Base-by-base conservation (phyloP, 1,140 invertebrate genomes). In the Cheumatopsyche charites region DNA sequence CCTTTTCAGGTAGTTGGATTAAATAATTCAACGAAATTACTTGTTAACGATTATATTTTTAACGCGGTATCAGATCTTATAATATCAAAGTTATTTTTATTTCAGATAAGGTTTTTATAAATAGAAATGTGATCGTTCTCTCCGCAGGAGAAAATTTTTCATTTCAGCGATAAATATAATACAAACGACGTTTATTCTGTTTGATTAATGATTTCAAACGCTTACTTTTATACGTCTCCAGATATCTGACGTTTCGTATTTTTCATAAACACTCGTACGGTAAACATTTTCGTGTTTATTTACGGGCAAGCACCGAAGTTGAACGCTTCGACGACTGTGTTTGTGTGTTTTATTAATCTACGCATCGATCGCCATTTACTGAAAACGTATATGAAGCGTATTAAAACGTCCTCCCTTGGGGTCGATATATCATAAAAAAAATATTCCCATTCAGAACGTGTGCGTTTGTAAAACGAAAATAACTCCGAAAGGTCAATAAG, bases 381-480 rank as follows among this genome's bases (percentile, higher is more conserved):
- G 19, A 17, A 52, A 52, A 52, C 47, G 47, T 4, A 36, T 36
- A 36, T n/a, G n/a, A 52, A 52, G 19, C 47, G 19, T 19, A 52
- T 52, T 52, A 36, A 36, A 36, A 36, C 9, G 15, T 52, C 5
- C 19, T 52, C 47, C 47, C 47, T 17, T 17, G 19, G 47, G 47
- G 15, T 52, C 47, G 9, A 52, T 52, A 17, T 52, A 52, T 52
- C 47, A 52, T 52, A 52, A 52, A 52, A 45, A 45, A 45, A 52
- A 52, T 52, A 17, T 52, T 52, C n/a, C 47, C 19, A 7, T 52
- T 52, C 7, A 19, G 1, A 17, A 36, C 29, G 29, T 36, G n/a
- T n/a, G 29, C 29, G 29, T 36, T 36, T 36, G 29, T 36, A 36
- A n/a, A 25, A 58, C 23, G 21, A 58, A 58, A 58, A 25, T 58